A percentile compares a stretch with the other conserved stretches of the same genome.
phyloP scores from a whole-genome alignment of 2,888 invertebrate genomes.

The Diadromus collaris region DNA sequence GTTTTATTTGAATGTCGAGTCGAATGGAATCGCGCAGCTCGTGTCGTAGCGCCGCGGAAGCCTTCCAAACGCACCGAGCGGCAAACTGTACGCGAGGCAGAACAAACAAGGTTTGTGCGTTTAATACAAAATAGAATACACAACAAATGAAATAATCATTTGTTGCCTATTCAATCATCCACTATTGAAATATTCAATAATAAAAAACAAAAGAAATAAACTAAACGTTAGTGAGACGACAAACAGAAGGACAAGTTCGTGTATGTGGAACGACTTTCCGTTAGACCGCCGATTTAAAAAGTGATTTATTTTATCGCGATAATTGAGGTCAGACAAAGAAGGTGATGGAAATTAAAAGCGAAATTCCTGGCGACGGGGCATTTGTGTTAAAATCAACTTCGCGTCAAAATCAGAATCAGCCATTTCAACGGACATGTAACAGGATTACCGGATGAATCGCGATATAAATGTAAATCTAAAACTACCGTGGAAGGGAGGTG shows the following conservation, averaged over 20 bases:
- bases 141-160: no score
- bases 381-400: constrained; percentile 39
- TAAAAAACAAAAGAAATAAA: neutral
- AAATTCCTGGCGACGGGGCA: neutral
- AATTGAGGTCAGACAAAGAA: neutral
- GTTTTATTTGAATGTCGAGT: neutral
- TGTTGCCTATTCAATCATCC: neutral
- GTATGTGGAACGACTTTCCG: no score
- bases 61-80: neutral
- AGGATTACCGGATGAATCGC: constrained; percentile 71
- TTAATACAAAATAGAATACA: no score
- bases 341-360: neutral
- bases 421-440: constrained; percentile 70
- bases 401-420: constrained; percentile 52
- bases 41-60: neutral
- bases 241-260: neutral
- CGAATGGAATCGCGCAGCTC: no score
- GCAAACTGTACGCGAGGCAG: neutral
- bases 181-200: neutral
- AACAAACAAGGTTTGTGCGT: neutral
- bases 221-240: neutral
- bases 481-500: neutral
- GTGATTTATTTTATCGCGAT: neutral
- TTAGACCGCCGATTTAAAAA: neutral
- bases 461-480: constrained; percentile 76